These are phyloP conservation scores for Pilophorus perplexus DNA, from an alignment of 2,888 invertebrate genomes.

Conservation along the genomic window DNA sequence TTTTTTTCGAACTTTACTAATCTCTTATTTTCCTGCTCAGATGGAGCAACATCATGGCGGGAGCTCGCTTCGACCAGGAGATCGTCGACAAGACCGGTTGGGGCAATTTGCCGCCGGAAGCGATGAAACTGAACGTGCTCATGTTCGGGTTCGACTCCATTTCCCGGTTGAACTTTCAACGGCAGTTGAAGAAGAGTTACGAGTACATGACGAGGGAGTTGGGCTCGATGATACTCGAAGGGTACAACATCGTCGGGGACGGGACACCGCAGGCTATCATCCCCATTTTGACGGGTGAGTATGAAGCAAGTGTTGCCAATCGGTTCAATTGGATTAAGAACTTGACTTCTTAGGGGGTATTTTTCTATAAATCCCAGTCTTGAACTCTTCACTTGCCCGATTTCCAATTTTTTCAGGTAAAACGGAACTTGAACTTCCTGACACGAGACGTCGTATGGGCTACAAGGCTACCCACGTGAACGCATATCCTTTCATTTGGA, in stretches of 20 bases:
- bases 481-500: slow-evolving; percentile 83
- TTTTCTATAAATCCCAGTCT: too few relatives aligned
- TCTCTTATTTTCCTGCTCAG: too few relatives aligned
- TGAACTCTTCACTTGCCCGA: too few relatives aligned
- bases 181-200: slow-evolving; percentile 74
- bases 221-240: slow-evolving; percentile 64
- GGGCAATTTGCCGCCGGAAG: slow-evolving; percentile 55
- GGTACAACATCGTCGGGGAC: slow-evolving; percentile 81
- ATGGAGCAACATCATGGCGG: slow-evolving; percentile 68
- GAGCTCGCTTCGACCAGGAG: slow-evolving; percentile 57
- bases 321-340: too few relatives aligned
- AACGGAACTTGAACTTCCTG: slow-evolving; percentile 80
- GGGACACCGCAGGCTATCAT: slow-evolving; percentile 84
- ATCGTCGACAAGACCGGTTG: slow-evolving; percentile 55
- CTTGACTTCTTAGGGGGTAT: too few relatives aligned
- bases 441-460: slow-evolving; percentile 68
- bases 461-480: slow-evolving; percentile 66
- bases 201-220: slow-evolving; percentile 64
- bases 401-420: slow-evolving; percentile 53
- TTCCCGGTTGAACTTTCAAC: slow-evolving; percentile 75
- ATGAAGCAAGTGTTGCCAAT: too few relatives aligned
- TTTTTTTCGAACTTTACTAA: too few relatives aligned
- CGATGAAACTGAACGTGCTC: slow-evolving; percentile 66
- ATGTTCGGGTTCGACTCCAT: slow-evolving; percentile 89
- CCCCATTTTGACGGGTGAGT: slow-evolving; percentile 74